Conservation (phyloP, 2,888 invertebrate genomes). For the Neoscelio sp. region DNA sequence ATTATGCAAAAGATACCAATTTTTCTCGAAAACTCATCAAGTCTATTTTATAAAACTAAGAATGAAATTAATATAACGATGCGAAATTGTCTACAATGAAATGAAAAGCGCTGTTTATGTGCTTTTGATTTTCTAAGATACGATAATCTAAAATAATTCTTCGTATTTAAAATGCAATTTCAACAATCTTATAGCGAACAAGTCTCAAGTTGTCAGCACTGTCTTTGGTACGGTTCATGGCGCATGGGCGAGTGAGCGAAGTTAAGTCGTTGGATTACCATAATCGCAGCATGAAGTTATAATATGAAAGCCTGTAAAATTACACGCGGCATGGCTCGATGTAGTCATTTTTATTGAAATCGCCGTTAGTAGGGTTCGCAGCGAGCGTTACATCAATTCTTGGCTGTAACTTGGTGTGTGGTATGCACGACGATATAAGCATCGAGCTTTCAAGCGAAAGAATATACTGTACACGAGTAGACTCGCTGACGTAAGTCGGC, state of each 20-base stretch:
- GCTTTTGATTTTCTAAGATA: no score
- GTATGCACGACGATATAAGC: conserved; percentile 54
- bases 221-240: conserved; percentile 38
- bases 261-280: conserved; percentile 74
- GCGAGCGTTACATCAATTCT: conserved; percentile 63
- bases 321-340: conserved; percentile 67
- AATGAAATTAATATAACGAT: no score
- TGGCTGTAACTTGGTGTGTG: conserved; percentile 64
- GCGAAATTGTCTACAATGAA: background rate
- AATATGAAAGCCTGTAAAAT: conserved; percentile 72
- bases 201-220: conserved; percentile 62
- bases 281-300: conserved; percentile 72
- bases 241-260: conserved; percentile 58
- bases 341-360: conserved; percentile 68
- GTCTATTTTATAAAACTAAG: no score
- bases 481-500: conserved; percentile 58
- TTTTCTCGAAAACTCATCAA: no score
- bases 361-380: conserved; percentile 61
- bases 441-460: conserved; percentile 42
- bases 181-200: conserved; percentile 35
- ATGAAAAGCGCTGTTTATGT: conserved; percentile 18
- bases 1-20: no score
- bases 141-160: conserved; percentile 39
- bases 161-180: conserved; percentile 35
- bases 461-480: conserved; percentile 52